phyloP scores from a whole-genome alignment of 35 echinoderm and acorn worm species.

The Hemicentrotus pulcherrimus region DNA sequence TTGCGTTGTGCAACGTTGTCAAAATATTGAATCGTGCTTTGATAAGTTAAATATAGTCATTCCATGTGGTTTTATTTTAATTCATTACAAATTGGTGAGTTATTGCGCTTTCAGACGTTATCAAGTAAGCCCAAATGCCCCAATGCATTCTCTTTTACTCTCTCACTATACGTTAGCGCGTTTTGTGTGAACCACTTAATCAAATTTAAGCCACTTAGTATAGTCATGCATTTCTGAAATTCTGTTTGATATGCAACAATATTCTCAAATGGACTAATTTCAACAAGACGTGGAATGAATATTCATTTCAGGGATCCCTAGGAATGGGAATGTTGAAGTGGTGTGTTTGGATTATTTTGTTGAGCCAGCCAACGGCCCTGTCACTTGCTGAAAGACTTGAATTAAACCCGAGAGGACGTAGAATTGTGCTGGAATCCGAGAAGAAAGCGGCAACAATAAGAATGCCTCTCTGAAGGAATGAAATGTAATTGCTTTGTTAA shows the following conservation, averaged over 20 bases:
- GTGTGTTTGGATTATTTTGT: background rate
- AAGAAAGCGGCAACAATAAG: background rate
- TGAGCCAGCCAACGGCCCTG: background rate
- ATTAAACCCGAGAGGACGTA: background rate
- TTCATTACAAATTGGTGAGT: no score
- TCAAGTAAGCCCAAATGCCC: no score
- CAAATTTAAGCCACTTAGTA: background rate
- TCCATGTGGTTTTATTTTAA: no score
- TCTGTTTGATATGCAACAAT: background rate
- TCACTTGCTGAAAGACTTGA: background rate
- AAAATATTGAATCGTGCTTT: no score
- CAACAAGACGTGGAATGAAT: background rate
- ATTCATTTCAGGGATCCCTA: background rate
- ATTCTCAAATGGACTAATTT: background rate
- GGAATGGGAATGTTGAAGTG: background rate
- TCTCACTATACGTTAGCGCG: background rate
- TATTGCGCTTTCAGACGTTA: no score
- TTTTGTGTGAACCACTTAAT: background rate
- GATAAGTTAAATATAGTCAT: no score
- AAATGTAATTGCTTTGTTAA: conserved; percentile 14
- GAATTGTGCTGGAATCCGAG: background rate
- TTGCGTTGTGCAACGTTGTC: no score
- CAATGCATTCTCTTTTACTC: no score
- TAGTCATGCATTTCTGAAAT: background rate
- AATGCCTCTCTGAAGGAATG: background rate